Evolutionary conservation across 2,888 invertebrate genomes (phyloP).

Genomic region (Megamerina dolium): DNA sequence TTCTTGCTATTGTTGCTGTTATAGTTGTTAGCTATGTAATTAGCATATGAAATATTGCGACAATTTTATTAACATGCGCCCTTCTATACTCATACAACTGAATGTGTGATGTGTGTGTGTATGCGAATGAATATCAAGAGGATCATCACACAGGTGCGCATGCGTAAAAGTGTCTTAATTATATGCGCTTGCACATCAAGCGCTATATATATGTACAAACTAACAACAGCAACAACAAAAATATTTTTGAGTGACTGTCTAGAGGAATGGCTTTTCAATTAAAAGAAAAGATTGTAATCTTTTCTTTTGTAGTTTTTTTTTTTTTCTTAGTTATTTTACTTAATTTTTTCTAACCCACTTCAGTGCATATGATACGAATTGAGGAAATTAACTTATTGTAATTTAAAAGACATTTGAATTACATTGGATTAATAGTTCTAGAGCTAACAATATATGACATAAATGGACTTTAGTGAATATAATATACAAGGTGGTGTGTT

Average conservation of each 20-base stretch:
- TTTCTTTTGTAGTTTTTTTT: too few species aligned
- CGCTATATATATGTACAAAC: constrained; percentile 20
- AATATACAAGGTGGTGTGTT: too few species aligned
- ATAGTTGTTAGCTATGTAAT: constrained; percentile 15
- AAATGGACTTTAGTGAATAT: too few species aligned
- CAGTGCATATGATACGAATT: too few species aligned
- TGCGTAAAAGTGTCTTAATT: constrained; percentile 31
- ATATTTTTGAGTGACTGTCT: too few species aligned
- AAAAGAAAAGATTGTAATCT: background rate
- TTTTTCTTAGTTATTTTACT: too few species aligned
- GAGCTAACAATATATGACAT: too few species aligned
- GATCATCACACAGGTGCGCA: constrained; percentile 28
- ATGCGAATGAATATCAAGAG: too few species aligned
- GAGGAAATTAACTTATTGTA: too few species aligned
- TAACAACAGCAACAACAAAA: background rate
- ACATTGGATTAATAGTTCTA: too few species aligned
- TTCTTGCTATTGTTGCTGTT: constrained; percentile 5
- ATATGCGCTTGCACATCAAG: constrained; percentile 25
- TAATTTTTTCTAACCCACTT: too few species aligned
- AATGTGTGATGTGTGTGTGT: constrained; percentile 6
- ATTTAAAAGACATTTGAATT: too few species aligned
- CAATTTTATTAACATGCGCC: constrained; percentile 26
- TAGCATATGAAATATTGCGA: constrained; percentile 30
- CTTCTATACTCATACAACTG: constrained; percentile 4
- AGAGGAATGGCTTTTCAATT: background rate